A percentile compares a stretch with the other conserved stretches of the same genome.
These are phyloP conservation scores for Andrena camellia DNA, from an alignment of 2,888 invertebrate genomes.

Conservation along the genomic window DNA sequence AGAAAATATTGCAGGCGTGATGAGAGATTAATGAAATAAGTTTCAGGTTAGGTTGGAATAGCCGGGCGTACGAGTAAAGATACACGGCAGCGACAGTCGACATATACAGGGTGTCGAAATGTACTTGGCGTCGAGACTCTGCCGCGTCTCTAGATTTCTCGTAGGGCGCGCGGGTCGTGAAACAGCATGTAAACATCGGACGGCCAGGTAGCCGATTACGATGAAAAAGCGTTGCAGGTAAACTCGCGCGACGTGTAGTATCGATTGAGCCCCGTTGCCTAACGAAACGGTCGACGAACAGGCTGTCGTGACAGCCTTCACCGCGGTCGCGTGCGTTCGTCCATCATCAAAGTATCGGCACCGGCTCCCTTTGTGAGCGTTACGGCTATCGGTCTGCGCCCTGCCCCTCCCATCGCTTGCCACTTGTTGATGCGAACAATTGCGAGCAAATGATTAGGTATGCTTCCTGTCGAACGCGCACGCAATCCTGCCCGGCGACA, in stretches of 20 bases:
- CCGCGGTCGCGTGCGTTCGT: conserved; percentile 62
- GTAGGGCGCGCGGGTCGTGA: background rate
- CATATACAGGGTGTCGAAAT: no score
- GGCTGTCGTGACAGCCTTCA: conserved; percentile 54
- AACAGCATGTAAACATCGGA: background rate
- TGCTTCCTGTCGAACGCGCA: conserved; percentile 54
- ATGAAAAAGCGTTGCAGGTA: conserved; percentile 17
- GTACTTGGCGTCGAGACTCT: no score
- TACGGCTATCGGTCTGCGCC: conserved; percentile 32
- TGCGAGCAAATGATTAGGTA: conserved; percentile 58
- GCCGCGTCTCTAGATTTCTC: no score
- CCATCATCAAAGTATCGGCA: conserved; percentile 67
- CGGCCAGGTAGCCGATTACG: background rate
- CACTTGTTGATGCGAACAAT: conserved; percentile 72
- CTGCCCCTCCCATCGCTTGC: conserved; percentile 46
- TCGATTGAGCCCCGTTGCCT: conserved; percentile 27
- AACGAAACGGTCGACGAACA: conserved; percentile 39
- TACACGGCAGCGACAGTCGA: no score
- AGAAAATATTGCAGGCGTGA: no score
- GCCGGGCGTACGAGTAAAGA: no score
- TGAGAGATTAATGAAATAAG: no score
- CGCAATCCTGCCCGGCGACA: conserved; percentile 43
- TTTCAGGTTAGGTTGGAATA: no score
- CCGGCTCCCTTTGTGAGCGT: conserved; percentile 48
- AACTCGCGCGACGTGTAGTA: background rate